Base-by-base conservation (phyloP, 2,888 invertebrate genomes). In the Watsonalla cultraria region DNA sequence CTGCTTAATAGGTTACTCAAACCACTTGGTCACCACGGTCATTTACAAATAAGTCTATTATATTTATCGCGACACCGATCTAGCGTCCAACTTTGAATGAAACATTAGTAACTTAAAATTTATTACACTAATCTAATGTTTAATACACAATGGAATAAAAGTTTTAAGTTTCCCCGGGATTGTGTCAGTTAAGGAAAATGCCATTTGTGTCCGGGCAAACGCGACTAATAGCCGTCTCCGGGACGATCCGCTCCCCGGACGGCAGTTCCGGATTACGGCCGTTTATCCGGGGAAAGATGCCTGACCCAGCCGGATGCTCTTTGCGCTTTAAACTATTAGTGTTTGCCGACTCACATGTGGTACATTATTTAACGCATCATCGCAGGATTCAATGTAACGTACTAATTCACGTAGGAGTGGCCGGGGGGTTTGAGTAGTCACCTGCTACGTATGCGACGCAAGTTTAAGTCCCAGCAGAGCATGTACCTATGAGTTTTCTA, bases 171-270 rank as follows among this genome's bases (percentile, higher is more conserved):
- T 56, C 45, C 52, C 47, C 47, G 42, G 15, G 59, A 61, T 68
- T 66, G 65, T 64, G 59, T 62, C 54, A 61, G 63, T 58, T 58
- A 62, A 55, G 63, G 61, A 60, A 67, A 66, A 68, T 59, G 54
- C 35, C 55, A 64, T 68, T 68, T 60, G 53, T 57, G 59, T 66
- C 53, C 59, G 56, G 47, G 47, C 11, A 58, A 56, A 61, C 58
- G 63, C 62, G 64, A 64, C 61, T 68, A 69, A 67, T 67, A 58
- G 62, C 54, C 35, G 45, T 51, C 47, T 34, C 37, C 49, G 49
- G 49, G 34, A 11, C 37, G 37, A 9, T 15, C 14, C 14, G 48
- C 7, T 35, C 49, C 47, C 48, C 37, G 48, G 37, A 37, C 49
- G 51, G 53, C 52, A 54, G 56, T 58, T 61, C 56, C 47, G 50